Conservation (phyloP, 2,888 invertebrate genomes). For the Helicoverpa assulta region DNA sequence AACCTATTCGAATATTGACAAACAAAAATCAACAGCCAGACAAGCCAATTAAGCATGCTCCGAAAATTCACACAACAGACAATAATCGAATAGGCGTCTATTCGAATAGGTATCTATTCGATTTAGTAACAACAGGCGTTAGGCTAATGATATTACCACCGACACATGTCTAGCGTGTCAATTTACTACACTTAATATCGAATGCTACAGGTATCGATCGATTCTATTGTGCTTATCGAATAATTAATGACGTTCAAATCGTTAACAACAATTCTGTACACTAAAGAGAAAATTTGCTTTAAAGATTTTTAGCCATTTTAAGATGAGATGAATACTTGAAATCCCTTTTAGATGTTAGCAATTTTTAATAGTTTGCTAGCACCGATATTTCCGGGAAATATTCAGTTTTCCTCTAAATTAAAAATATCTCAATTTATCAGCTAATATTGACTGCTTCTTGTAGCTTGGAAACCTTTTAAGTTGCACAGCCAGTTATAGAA, state of each 20-base stretch:
- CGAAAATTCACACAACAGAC: slow-evolving; percentile 8
- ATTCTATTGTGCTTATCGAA: neutral
- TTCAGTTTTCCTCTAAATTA: neutral
- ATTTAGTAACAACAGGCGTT: slow-evolving; percentile 43
- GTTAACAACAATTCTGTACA: too few species aligned
- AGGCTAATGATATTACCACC: slow-evolving; percentile 54
- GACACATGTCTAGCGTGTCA: slow-evolving; percentile 61
- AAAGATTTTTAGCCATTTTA: too few species aligned
- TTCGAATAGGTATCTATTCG: slow-evolving; percentile 27
- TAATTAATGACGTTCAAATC: neutral
- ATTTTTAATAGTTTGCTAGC: neutral
- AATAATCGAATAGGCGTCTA: slow-evolving; percentile 29
- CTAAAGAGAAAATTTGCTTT: too few species aligned
- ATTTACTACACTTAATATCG: slow-evolving; percentile 44
- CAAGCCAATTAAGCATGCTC: slow-evolving; percentile 9
- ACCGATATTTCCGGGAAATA: neutral
- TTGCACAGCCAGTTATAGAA: too few species aligned
- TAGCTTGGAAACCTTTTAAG: too few species aligned
- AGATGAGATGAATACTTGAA: neutral
- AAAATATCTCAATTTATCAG: neutral
- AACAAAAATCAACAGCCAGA: neutral
- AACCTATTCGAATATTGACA: neutral
- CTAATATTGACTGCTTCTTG: too few species aligned
- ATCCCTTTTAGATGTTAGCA: neutral
- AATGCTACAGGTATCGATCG: slow-evolving; percentile 34